A percentile compares a stretch with the other conserved stretches of the same genome.
Evolutionary conservation across 2,113 vertebrate species (phyloP).

Genomic region (Xyrauchen texanus): DNA sequence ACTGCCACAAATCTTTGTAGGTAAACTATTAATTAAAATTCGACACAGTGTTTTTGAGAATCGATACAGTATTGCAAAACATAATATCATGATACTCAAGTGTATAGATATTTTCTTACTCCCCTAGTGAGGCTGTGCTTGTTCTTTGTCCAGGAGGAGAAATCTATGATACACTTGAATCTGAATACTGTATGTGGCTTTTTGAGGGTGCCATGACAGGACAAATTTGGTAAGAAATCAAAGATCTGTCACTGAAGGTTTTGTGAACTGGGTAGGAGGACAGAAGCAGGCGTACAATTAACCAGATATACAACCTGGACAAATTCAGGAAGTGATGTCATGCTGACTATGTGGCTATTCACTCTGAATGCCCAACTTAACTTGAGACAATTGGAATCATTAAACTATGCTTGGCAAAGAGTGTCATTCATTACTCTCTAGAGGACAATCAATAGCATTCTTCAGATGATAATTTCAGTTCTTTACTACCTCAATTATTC

Average conservation of each 20-base stretch:
- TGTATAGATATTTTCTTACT: too few relatives aligned
- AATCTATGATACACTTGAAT: neutral
- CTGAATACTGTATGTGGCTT: neutral
- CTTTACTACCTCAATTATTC: slow-evolving; percentile 31
- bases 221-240: neutral
- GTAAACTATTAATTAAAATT: too few relatives aligned
- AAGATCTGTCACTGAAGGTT: neutral
- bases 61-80: too few relatives aligned
- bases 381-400: slow-evolving; percentile 8
- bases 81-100: too few relatives aligned
- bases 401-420: neutral
- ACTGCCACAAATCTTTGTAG: too few relatives aligned
- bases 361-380: neutral
- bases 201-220: neutral
- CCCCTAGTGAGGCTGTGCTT: slow-evolving; percentile 13
- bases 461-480: slow-evolving; percentile 24
- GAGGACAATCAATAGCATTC: slow-evolving; percentile 13
- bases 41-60: too few relatives aligned
- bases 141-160: slow-evolving; percentile 2
- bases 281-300: too few relatives aligned
- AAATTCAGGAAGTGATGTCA: slow-evolving; percentile 9
- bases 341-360: neutral
- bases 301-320: neutral
- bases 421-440: neutral
- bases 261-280: too few relatives aligned